Percentiles rank a stretch among this genome's conserved stretches.
Conservation (phyloP, 2,113 vertebrate genomes). For the Phalacrocorax brasilianus region DNA sequence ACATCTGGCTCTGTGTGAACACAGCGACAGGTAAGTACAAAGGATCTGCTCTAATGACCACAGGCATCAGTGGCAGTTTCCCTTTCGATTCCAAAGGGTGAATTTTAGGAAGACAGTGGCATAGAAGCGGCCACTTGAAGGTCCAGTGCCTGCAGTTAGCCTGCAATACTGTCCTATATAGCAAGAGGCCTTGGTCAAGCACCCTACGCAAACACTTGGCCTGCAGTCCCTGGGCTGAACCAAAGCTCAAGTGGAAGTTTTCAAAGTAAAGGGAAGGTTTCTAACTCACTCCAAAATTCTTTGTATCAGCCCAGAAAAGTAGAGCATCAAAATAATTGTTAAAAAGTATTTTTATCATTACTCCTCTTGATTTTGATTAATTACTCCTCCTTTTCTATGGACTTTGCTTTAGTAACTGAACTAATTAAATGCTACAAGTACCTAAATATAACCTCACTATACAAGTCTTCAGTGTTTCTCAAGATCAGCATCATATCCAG, state of each 20-base stretch:
- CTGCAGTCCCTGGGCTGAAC: neutral
- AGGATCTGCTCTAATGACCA: neutral
- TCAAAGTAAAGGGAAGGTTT: neutral
- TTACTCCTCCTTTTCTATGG: neutral
- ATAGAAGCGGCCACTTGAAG: neutral
- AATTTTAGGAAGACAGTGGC: neutral
- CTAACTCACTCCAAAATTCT: neutral
- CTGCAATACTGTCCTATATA: neutral
- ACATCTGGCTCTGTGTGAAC: neutral
- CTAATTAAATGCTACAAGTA: neutral
- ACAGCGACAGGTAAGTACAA: accelerated
- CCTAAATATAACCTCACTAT: neutral
- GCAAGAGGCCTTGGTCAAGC: neutral
- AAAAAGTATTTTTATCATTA: neutral
- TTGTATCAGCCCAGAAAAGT: neutral
- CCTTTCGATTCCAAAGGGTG: neutral
- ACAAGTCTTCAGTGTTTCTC: neutral
- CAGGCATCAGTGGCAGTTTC: neutral
- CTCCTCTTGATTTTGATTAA: neutral
- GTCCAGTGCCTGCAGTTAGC: neutral
- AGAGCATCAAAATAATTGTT: neutral
- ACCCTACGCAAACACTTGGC: neutral
- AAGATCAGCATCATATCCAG: neutral
- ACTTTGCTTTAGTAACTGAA: neutral
- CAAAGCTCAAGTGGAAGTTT: neutral